phyloP scores from a whole-genome alignment of 1,140 invertebrate species.

The Zaprionus nigranus region DNA sequence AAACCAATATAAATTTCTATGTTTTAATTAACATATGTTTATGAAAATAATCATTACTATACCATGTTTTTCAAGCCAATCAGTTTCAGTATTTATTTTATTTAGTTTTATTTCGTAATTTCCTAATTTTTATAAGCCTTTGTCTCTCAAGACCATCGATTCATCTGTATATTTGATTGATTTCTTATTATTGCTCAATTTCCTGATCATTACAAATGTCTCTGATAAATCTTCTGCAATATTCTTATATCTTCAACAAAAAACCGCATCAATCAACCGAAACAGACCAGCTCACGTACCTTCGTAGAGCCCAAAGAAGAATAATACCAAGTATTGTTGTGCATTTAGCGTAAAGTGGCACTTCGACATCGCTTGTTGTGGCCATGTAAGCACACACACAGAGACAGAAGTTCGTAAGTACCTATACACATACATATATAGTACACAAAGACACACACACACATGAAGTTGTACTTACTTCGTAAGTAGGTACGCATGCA shows the following conservation, averaged over 20 bases:
- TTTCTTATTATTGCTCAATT: background rate
- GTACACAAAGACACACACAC: constrained; percentile 1
- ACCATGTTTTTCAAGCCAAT: too few species aligned
- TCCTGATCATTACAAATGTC: constrained; percentile 6
- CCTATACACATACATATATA: background rate
- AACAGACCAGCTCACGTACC: constrained; percentile 58
- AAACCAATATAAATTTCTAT: too few species aligned
- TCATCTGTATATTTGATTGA: background rate
- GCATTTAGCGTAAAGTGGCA: constrained; percentile 58
- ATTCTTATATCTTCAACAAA: constrained; percentile 7
- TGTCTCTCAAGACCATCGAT: too few species aligned
- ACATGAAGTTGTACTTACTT: constrained; percentile 6
- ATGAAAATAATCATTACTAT: too few species aligned
- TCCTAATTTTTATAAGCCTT: background rate
- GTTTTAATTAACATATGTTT: too few species aligned
- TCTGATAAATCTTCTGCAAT: background rate
- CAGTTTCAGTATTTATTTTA: background rate
- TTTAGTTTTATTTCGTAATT: background rate
- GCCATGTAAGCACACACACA: constrained; percentile 1
- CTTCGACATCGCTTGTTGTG: constrained; percentile 49
- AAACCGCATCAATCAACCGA: constrained; percentile 54
- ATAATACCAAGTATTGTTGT: constrained; percentile 35
- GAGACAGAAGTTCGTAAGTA: background rate
- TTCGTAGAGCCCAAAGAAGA: background rate
- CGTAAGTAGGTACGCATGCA: constrained; percentile 22